A percentile compares a stretch with the other conserved stretches of the same genome.
Evolutionary conservation across 2,113 vertebrate species (phyloP).

Genomic region (Monarcha castaneiventris): DNA sequence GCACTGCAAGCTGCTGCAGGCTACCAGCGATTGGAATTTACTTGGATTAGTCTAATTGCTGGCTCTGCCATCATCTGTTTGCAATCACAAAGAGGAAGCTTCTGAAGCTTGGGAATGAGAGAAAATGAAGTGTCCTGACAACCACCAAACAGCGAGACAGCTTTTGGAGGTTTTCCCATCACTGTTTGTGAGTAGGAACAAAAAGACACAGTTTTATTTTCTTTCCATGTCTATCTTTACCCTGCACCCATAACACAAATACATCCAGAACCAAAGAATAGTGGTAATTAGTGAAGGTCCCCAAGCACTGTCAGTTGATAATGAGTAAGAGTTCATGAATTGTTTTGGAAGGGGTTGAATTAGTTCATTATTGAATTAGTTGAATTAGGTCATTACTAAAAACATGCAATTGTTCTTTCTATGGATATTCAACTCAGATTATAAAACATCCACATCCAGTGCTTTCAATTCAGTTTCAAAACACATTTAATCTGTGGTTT

Average conservation of each 20-base stretch:
- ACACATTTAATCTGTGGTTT: background rate
- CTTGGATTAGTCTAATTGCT: conserved; percentile 49
- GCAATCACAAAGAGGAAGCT: conserved; percentile 62
- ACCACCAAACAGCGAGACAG: conserved; percentile 29
- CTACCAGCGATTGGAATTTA: conserved; percentile 54
- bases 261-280: background rate
- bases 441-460: background rate
- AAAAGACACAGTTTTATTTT: background rate
- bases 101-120: conserved; percentile 57
- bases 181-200: conserved; percentile 5
- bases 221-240: background rate
- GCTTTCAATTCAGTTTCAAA: background rate
- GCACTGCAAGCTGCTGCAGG: conserved; percentile 56
- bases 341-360: conserved; percentile 12
- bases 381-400: conserved; percentile 7
- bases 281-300: background rate
- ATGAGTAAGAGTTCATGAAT: background rate
- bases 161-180: conserved; percentile 43
- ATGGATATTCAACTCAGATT: background rate
- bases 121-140: conserved; percentile 59
- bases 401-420: background rate
- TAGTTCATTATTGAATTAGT: conserved; percentile 3
- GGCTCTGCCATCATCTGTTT: conserved; percentile 60
- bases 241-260: background rate
- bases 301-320: background rate